Conservation (phyloP, 2,888 invertebrate genomes). For the Apotomis turbidana region DNA sequence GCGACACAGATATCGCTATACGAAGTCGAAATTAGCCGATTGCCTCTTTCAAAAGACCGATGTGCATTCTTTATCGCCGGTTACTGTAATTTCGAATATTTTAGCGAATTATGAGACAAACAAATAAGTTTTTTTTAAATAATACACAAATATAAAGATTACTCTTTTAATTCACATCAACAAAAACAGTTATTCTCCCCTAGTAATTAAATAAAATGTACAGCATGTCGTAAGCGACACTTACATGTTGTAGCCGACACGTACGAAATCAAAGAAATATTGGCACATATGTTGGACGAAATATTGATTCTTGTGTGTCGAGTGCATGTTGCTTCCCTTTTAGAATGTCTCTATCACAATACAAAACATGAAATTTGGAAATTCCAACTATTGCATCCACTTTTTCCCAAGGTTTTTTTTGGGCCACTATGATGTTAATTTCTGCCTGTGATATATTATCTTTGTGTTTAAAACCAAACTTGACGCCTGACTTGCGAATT, state of each 20-base stretch:
- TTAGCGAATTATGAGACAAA: too few species aligned
- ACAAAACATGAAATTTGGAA: slow-evolving; percentile 1
- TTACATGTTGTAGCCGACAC: background rate
- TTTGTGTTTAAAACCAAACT: background rate
- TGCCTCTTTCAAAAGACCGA: too few species aligned
- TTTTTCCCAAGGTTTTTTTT: slow-evolving; percentile 7
- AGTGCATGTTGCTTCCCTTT: background rate
- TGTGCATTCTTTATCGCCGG: too few species aligned
- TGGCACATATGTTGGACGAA: background rate
- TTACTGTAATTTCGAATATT: too few species aligned
- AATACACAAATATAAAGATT: background rate
- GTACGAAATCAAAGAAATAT: background rate
- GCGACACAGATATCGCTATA: too few species aligned
- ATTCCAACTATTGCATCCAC: background rate
- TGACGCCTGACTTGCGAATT: background rate
- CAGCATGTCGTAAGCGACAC: background rate
- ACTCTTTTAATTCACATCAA: background rate
- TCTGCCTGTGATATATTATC: background rate
- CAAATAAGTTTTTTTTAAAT: background rate
- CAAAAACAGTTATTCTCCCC: background rate
- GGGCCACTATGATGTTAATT: background rate
- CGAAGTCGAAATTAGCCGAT: too few species aligned
- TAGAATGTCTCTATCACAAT: background rate
- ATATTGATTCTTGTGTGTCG: background rate
- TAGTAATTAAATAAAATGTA: slow-evolving; percentile 2